Evolutionary conservation across 2,888 invertebrate species (phyloP).

Genomic region (Geotrupes spiniger): DNA sequence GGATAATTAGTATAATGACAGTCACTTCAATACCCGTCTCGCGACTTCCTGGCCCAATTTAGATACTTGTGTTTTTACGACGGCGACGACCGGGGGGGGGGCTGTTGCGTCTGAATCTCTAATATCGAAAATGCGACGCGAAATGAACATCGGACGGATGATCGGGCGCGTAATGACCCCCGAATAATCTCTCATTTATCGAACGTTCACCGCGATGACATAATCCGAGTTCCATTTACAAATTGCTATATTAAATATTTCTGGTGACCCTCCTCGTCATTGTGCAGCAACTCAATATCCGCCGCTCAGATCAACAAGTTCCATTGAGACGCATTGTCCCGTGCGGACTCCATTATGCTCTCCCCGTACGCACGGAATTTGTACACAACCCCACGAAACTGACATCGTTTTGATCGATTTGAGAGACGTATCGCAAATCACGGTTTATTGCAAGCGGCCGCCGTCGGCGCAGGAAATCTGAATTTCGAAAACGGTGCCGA

Average conservation of each 20-base stretch:
- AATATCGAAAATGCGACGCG: background rate
- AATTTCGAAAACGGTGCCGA: too few relatives aligned
- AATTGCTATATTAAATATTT: constrained; percentile 47
- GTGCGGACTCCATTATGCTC: constrained; percentile 42
- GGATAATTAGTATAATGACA: constrained; percentile 53
- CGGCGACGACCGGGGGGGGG: constrained; percentile 19
- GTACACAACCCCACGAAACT: constrained; percentile 39
- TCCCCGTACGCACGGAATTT: constrained; percentile 38
- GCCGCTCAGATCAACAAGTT: constrained; percentile 49
- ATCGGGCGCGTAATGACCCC: constrained; percentile 18
- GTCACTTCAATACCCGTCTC: constrained; percentile 48
- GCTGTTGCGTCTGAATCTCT: constrained; percentile 24
- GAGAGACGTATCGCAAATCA: constrained; percentile 1
- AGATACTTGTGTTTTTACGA: constrained; percentile 34
- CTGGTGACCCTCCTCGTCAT: constrained; percentile 33
- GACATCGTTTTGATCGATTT: background rate
- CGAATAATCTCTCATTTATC: constrained; percentile 26
- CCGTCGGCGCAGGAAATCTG: too few relatives aligned
- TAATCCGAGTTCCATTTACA: constrained; percentile 38
- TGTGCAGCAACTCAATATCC: constrained; percentile 37
- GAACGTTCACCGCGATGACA: constrained; percentile 25
- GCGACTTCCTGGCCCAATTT: constrained; percentile 39
- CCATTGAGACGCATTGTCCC: constrained; percentile 45
- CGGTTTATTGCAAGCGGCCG: too few relatives aligned
- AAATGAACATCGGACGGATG: background rate